Evolutionary conservation across 2,888 invertebrate genomes (phyloP).

Genomic region (Tetheella fluctuosa): DNA sequence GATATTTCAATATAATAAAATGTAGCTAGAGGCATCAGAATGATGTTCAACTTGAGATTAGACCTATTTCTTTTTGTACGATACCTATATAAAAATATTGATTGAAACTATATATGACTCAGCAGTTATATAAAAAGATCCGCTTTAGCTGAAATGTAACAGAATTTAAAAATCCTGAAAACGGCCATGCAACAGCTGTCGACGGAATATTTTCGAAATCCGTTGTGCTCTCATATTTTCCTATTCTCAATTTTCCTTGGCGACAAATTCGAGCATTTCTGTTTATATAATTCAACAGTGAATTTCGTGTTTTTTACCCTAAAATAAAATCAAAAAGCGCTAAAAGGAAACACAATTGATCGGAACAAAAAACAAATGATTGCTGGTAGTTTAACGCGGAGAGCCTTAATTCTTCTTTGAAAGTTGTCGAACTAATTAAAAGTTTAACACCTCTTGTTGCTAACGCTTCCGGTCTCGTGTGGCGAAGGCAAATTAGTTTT

Average conservation of each 20-base stretch:
- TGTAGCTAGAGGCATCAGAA: no score
- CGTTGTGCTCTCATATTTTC: constrained; percentile 46
- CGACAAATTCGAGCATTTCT: neutral
- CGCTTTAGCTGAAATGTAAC: constrained; percentile 19
- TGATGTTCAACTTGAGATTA: no score
- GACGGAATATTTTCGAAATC: constrained; percentile 62
- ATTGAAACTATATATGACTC: neutral
- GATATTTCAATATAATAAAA: no score
- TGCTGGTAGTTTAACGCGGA: constrained; percentile 43
- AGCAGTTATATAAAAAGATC: neutral
- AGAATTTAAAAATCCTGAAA: constrained; percentile 53
- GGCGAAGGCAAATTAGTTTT: constrained; percentile 58
- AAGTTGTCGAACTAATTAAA: constrained; percentile 77
- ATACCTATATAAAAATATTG: no score
- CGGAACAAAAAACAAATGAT: constrained; percentile 55
- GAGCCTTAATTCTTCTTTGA: constrained; percentile 68
- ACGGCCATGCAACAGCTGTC: constrained; percentile 59
- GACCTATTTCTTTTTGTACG: no score
- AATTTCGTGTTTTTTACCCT: constrained; percentile 2
- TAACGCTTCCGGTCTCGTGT: constrained; percentile 51
- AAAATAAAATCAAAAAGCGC: constrained; percentile 10
- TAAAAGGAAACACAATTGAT: constrained; percentile 31
- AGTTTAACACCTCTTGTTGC: constrained; percentile 75
- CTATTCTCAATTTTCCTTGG: constrained; percentile 43
- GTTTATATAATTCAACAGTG: neutral